phyloP scores from a whole-genome alignment of 2,113 vertebrate species.

The Rallus limicola region DNA sequence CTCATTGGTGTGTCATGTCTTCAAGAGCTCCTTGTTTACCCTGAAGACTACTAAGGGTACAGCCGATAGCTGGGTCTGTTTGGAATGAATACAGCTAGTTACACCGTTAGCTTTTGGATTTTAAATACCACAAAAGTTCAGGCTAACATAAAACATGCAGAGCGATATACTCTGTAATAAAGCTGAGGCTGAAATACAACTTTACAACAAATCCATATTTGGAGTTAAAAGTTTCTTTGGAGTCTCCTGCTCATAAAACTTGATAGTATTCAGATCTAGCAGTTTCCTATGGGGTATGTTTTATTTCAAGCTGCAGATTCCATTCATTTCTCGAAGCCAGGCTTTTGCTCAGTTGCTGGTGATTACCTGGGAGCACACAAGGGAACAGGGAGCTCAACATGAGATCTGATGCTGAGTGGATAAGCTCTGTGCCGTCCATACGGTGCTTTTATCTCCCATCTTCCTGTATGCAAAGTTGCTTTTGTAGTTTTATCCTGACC shows the following conservation, averaged over 20 bases:
- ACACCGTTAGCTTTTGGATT: neutral
- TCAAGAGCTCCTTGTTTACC: neutral
- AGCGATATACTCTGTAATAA: neutral
- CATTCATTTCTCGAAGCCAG: neutral
- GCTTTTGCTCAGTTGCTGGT: neutral
- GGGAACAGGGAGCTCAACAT: neutral
- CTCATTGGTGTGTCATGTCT: neutral
- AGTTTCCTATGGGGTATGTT: neutral
- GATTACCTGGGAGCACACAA: neutral
- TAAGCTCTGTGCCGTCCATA: neutral
- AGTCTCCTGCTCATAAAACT: neutral
- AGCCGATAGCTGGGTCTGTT: neutral
- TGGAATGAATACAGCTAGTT: neutral
- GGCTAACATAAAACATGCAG: neutral
- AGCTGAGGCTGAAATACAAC: neutral
- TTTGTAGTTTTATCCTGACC: neutral
- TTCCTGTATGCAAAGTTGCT: neutral
- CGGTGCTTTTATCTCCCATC: neutral
- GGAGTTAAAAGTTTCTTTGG: neutral
- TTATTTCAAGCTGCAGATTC: neutral
- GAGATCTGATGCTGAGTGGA: neutral
- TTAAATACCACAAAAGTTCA: neutral
- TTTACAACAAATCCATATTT: neutral
- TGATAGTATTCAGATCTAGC: neutral
- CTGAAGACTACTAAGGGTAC: neutral